Evolutionary conservation across 2,888 invertebrate genomes (phyloP), one percentile per base, ranked within the genome.

Genomic region (Iselma pallidipennis): DNA sequence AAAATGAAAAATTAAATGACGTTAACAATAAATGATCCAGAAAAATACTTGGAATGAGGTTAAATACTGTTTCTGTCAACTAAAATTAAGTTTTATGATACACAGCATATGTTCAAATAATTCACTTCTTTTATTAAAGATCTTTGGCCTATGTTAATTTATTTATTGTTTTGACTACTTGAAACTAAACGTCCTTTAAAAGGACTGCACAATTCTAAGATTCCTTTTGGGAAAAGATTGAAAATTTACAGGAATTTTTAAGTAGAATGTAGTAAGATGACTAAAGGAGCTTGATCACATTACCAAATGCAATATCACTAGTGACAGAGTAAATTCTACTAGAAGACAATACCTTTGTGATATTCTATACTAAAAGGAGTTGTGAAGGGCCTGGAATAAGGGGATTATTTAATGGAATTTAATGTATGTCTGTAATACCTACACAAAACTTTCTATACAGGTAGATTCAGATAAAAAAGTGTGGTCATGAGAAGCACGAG

Each of bases 281-380:
- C 64, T 68, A 72, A 68, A 70, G 69, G 66, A 67, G 66, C 66
- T 63, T 59, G 71, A 72, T 74, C 69, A 64, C 63, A 68, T 74
- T 74, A 70, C 68, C 57, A 50, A 57, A 63, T 62, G 65, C 70
- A 67, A 71, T 71, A 72, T 73, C 69, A 68, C 68, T 68, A n/a
- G n/a, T n/a, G n/a, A n/a, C 6, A 21, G 21, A 10, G 67, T 66
- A 69, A 71, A 73, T 66, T 71, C 67, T 63, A 69, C 68, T 67
- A 63, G 67, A 68, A 67, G 70, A 68, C 61, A 68, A 65, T 12
- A 45, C 45, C 73, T 74, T 74, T 74, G 73, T 72, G 72, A 66
- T 59, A 74, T 62, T 59, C 33, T 49, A 68, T 51, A 63, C 63
- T 57, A 33, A n/a, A 29, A 33, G 45, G 50, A 60, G 29, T 57